Evolutionary conservation across 2,888 invertebrate species (phyloP).

Genomic region (Drosophila mimica): DNA sequence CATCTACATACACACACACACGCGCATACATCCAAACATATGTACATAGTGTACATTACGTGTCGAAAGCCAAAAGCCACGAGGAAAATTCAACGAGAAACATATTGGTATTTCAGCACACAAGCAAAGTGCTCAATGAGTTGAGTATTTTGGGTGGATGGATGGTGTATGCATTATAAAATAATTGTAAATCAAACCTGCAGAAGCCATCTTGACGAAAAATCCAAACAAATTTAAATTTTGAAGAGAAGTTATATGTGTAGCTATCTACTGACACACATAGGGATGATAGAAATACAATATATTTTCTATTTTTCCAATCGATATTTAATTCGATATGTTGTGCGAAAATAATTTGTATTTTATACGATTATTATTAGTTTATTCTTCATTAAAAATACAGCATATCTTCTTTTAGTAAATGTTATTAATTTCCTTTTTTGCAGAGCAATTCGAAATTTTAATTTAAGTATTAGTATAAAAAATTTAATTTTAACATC

Average conservation of each 20-base stretch:
- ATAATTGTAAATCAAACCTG: constrained; percentile 87
- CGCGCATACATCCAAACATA: constrained; percentile 11
- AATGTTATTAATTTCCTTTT: neutral
- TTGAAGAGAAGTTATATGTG: constrained; percentile 60
- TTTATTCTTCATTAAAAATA: neutral
- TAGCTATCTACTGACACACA: constrained; percentile 46
- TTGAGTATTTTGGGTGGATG: neutral
- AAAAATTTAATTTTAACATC: neutral
- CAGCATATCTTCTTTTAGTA: neutral
- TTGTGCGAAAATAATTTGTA: neutral
- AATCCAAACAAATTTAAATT: constrained; percentile 71
- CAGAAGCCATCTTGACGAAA: constrained; percentile 89
- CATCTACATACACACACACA: neutral
- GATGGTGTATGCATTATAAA: constrained; percentile 2
- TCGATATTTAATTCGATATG: constrained; percentile 22
- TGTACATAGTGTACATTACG: constrained; percentile 47
- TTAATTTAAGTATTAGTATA: neutral
- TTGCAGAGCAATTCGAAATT: neutral
- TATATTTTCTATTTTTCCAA: constrained; percentile 19
- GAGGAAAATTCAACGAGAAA: constrained; percentile 24
- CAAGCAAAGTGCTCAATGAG: neutral
- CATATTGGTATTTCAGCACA: neutral
- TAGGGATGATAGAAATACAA: constrained; percentile 21
- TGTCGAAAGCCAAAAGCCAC: constrained; percentile 53
- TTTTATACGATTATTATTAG: too few species aligned